These are phyloP conservation scores for Drosophila hydei DNA, from an alignment of 1,140 invertebrate genomes.

Conservation along the genomic window DNA sequence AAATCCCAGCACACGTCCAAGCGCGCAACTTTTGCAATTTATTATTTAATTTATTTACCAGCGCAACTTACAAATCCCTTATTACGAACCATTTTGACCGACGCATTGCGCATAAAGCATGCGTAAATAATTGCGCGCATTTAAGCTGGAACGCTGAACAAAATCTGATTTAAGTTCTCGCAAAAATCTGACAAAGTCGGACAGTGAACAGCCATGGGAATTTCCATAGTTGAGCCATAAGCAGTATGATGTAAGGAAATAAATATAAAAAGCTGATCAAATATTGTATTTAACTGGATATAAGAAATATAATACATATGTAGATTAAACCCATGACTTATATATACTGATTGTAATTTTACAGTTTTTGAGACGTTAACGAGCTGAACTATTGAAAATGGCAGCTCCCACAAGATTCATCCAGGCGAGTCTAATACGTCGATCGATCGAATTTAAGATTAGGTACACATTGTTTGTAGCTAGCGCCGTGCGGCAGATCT, in stretches of 20 bases:
- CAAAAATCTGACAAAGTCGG: conserved; percentile 27
- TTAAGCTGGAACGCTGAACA: conserved; percentile 45
- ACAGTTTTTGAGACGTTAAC: neutral
- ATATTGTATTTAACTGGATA: neutral
- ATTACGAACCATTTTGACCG: conserved; percentile 18
- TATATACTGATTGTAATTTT: no score
- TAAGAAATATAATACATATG: neutral
- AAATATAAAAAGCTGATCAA: neutral
- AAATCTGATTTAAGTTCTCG: conserved; percentile 64
- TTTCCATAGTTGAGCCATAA: no score
- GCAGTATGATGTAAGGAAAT: neutral
- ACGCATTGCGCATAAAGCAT: conserved; percentile 55
- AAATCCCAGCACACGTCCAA: conserved; percentile 54
- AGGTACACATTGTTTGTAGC: neutral
- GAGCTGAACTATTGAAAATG: neutral
- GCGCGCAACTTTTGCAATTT: conserved; percentile 68
- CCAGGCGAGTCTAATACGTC: neutral
- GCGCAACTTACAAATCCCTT: conserved; percentile 65
- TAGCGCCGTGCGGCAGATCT: neutral
- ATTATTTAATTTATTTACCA: conserved; percentile 79
- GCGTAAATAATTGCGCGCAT: conserved; percentile 72
- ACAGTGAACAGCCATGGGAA: conserved; percentile 18
- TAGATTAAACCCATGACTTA: neutral
- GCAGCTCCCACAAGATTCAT: neutral
- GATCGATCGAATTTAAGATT: neutral